Evolutionary conservation across 2,888 invertebrate genomes (phyloP), one percentile per base, ranked within the genome.

Genomic region (Morinoia aosen): DNA sequence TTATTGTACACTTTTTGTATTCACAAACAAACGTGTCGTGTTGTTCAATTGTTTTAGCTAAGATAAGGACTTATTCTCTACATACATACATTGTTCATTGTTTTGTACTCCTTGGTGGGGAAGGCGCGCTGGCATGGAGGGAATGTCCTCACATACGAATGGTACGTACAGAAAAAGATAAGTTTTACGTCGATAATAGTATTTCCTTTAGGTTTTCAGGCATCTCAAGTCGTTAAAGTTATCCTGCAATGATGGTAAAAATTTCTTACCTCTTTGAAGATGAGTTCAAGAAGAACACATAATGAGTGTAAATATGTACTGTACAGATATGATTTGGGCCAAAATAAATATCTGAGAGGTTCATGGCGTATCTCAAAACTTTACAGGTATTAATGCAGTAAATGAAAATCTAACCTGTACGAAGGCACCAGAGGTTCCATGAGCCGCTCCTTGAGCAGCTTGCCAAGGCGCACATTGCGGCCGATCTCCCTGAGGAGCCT

Each of bases 401-500:
- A 8, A 40, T 16, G 90, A 57, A 33, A 93, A 56, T 33, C 96
- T 94, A 91, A 96, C 96, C 96, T 96, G 95, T 95, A 96, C 57
- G 94, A 95, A 10, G 96, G 95, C 88, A 96, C 96, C 39, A 98
- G 97, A n/a, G 98, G 98, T 97, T 98, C 98, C 97, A 98, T 98
- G 93, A 98, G 97, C 94, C 98, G 97, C 91, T 98, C 98, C 97
- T 98, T 98, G 95, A 98, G 97, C 96, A 98, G 97, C 96, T 98
- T 97, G n/a, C 98, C 98, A 95, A 98, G 97, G 95, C 98, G 97
- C 95, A 98, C 98, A 98, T 98, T 98, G 95, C 98, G 97, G 94
- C 98, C 98, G 96, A 98, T 98, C 97, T 98, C 98, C 94, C 98
- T 97, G 97, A 98, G 97, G 61, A 98, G 97, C 96, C 98, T 98